Base-by-base conservation (phyloP, 2,888 invertebrate species). In the Rhyacophila evoluta region DNA sequence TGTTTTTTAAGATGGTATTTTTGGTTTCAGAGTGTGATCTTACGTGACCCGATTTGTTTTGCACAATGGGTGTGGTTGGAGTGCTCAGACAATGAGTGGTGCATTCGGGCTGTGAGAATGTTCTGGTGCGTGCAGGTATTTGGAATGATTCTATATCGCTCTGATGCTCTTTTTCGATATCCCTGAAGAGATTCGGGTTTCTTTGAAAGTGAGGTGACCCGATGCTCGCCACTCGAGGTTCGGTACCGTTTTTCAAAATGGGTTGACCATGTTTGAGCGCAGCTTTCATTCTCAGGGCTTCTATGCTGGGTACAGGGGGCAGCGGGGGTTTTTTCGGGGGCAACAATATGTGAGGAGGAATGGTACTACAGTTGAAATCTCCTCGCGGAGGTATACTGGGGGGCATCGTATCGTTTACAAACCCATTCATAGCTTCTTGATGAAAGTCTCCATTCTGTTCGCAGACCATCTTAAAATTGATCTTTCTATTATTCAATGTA, bases 301-400 rank as follows among this genome's bases (percentile, higher is more conserved):
- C 92, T 83, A 92, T 87, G 79, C 92, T 92, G 5, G 93, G 92
- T 67, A 93, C 92, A 19, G 94, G 94, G 79, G 94, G 94, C 84
- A 94, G 85, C 29, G 94, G 94, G 38, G 94, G 94, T 86, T 94
- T 94, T 84, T 93, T 93, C 8, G 94, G 94, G 28, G 93, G 92
- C 83, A 92, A 84, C 74, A 91, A 85, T 39, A 92, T 83, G 68
- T 92, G 91, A 0, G 91, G 89, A 0, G 92, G 89, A 37, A 81
- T 76, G 84, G 84, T 38, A 84, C 83, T 72, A 77, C 68, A 19
- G 83, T 86, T 86, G 83, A 87, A 86, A 78, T 88, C 88, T 83
- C 86, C 83, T 84, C 89, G 85, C 10, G 91, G 89, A 11, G 92
- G 92, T 72, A 92, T 85, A 78, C 90, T 87, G 72, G 91, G 91